phyloP scores from a whole-genome alignment of 1,140 invertebrate genomes.

The Campoletis sonorensis region DNA sequence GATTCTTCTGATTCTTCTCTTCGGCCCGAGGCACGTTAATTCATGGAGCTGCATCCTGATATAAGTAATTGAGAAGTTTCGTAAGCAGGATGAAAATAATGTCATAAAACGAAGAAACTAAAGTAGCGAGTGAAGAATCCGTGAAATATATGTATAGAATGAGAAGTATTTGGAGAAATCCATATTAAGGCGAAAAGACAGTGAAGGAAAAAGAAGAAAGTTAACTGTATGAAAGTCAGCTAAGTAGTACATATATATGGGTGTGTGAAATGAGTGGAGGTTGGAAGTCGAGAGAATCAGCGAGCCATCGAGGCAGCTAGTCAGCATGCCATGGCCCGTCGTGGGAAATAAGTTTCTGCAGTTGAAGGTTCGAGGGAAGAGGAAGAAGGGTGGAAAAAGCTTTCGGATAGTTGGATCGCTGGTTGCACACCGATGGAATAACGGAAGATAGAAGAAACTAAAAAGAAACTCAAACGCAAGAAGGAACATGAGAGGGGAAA shows the following conservation, averaged over 20 bases:
- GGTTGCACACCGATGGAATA: conserved; percentile 49
- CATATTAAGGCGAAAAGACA: not conserved
- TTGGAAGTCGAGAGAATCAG: conserved; percentile 32
- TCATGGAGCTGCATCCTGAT: conserved; percentile 63
- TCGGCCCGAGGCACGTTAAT: conserved; percentile 59
- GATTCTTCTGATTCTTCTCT: not conserved
- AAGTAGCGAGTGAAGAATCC: conserved; percentile 1
- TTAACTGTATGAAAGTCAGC: conserved; percentile 39
- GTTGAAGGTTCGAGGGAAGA: conserved; percentile 44
- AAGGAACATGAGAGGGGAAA: conserved; percentile 41
- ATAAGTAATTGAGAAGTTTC: conserved; percentile 67
- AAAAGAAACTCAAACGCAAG: conserved; percentile 41
- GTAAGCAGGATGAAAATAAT: conserved; percentile 63
- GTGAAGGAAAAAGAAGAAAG: not conserved
- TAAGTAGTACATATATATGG: not conserved
- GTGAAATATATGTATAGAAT: conserved; percentile 19
- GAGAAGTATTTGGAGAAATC: not conserved
- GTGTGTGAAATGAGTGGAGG: not conserved
- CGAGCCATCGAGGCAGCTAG: conserved; percentile 40
- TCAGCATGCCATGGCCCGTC: conserved; percentile 31
- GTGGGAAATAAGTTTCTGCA: conserved; percentile 48
- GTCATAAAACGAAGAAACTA: conserved; percentile 57
- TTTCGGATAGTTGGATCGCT: conserved; percentile 2
- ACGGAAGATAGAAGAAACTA: conserved; percentile 33
- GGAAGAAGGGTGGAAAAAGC: conserved; percentile 3